These are phyloP conservation scores for Amphipyra tragopoginis DNA, from an alignment of 2,888 invertebrate genomes.

Conservation along the genomic window DNA sequence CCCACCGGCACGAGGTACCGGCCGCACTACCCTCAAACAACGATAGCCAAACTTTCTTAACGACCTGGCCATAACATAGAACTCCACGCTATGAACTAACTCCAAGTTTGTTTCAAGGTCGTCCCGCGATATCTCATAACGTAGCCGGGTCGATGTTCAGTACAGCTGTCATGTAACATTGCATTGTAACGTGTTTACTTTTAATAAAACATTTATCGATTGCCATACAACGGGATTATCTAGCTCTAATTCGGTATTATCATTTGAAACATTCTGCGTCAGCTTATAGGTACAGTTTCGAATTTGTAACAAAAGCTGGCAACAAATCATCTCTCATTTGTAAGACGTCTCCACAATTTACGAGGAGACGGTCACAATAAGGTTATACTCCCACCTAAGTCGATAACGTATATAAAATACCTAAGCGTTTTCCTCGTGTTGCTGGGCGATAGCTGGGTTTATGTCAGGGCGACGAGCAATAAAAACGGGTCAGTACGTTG, in stretches of 20 bases:
- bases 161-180: slow-evolving; percentile 63
- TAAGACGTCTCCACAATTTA: slow-evolving; percentile 78
- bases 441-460: slow-evolving; percentile 80
- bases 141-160: slow-evolving; percentile 67
- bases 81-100: slow-evolving; percentile 83
- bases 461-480: slow-evolving; percentile 82
- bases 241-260: slow-evolving; percentile 58
- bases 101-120: slow-evolving; percentile 88
- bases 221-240: slow-evolving; percentile 36
- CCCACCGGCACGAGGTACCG: slow-evolving; percentile 94
- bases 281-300: slow-evolving; percentile 51
- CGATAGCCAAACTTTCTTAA: slow-evolving; percentile 85
- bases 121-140: slow-evolving; percentile 75
- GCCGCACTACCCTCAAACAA: slow-evolving; percentile 73
- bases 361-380: slow-evolving; percentile 72
- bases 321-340: slow-evolving; percentile 79
- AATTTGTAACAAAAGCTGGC: slow-evolving; percentile 62
- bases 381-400: slow-evolving; percentile 78
- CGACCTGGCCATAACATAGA: slow-evolving; percentile 82
- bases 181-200: slow-evolving; percentile 49
- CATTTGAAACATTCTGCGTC: slow-evolving; percentile 57
- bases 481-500: slow-evolving; percentile 87
- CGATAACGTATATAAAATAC: slow-evolving; percentile 80
- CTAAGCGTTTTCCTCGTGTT: slow-evolving; percentile 86
- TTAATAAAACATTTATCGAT: slow-evolving; percentile 46